These are phyloP conservation scores for Gnathonemus longibarbis DNA, from an alignment of 2,113 vertebrate genomes.

Conservation along the genomic window DNA sequence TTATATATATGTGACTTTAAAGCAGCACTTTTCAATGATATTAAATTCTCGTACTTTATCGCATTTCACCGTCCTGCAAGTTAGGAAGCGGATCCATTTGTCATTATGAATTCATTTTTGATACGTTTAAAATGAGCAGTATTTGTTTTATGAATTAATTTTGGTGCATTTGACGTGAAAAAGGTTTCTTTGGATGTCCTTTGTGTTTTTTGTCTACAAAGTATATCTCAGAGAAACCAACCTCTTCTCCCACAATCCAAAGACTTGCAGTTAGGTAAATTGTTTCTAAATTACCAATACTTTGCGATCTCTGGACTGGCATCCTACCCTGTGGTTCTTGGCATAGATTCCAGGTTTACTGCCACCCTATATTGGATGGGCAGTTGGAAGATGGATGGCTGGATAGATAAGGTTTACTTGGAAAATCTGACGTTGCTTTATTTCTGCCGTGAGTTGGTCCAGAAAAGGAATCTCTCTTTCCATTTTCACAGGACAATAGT, in stretches of 20 bases:
- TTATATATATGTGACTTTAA: neutral
- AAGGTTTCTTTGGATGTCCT: neutral
- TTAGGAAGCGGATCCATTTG: neutral
- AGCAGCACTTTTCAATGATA: neutral
- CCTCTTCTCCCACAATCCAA: neutral
- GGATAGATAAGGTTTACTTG: neutral
- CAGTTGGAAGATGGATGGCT: neutral
- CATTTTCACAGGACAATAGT: constrained; percentile 81
- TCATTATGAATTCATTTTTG: neutral
- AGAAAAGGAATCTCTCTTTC: constrained; percentile 13
- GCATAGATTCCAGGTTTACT: neutral
- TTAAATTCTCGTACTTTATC: constrained; percentile 5
- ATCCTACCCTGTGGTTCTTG: neutral
- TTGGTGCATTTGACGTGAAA: neutral
- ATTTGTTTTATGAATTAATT: neutral
- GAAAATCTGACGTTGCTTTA: neutral
- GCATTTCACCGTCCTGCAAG: constrained; percentile 1
- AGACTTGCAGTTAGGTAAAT: neutral
- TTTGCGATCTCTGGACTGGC: neutral
- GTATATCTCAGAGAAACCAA: neutral
- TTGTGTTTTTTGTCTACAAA: neutral
- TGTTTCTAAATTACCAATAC: neutral
- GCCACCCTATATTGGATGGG: neutral
- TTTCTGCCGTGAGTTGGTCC: neutral
- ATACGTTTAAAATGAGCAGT: neutral